Conservation (phyloP, 2,113 vertebrate species). For the Scytalopus superciliaris region DNA sequence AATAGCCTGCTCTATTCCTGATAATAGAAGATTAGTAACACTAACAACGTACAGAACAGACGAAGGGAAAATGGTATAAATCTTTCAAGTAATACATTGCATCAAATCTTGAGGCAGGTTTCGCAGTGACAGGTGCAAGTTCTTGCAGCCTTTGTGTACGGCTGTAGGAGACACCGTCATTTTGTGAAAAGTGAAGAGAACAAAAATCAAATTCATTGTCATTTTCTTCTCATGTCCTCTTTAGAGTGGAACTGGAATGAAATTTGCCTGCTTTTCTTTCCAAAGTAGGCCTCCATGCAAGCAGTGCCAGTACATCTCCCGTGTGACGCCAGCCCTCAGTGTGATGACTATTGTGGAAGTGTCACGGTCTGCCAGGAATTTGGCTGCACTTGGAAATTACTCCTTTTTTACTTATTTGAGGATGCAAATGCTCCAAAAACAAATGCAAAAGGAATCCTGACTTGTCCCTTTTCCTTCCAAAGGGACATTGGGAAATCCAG, state of each 20-base stretch:
- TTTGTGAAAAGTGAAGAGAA: constrained; percentile 21
- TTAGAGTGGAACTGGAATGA: constrained; percentile 1
- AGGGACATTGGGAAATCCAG: neutral
- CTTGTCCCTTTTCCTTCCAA: neutral
- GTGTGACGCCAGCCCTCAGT: neutral
- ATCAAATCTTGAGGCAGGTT: neutral
- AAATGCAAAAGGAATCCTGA: neutral
- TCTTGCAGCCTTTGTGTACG: neutral
- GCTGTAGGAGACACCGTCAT: constrained; percentile 7
- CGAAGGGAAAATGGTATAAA: constrained; percentile 33
- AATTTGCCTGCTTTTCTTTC: constrained; percentile 26
- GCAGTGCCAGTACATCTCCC: constrained; percentile 18
- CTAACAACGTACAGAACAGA: constrained; percentile 46
- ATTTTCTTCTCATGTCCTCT: neutral
- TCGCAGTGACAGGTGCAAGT: neutral
- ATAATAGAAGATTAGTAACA: constrained; percentile 59
- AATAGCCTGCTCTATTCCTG: constrained; percentile 59
- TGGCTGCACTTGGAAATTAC: neutral
- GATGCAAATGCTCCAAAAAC: neutral
- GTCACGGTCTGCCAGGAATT: neutral
- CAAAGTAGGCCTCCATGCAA: neutral
- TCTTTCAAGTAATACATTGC: constrained; percentile 27
- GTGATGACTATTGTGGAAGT: neutral
- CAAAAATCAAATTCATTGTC: constrained; percentile 41
- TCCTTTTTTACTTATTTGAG: neutral